Evolutionary conservation across 2,888 invertebrate species (phyloP), one percentile per base, ranked within the genome.

Genomic region (Thereva nobilitata): DNA sequence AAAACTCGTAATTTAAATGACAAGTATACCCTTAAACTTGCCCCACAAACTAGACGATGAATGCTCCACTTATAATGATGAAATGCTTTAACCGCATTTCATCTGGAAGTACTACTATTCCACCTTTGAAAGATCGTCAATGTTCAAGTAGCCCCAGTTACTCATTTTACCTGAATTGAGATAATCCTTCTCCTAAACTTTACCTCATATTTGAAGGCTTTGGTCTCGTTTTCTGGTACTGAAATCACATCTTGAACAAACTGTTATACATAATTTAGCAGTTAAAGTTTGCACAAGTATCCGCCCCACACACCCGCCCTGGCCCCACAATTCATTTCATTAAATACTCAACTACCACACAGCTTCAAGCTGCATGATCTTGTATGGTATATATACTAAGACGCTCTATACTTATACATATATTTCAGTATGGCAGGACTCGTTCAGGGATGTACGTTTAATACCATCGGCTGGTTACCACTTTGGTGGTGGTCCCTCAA

Each of bases 251-350:
- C 59, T 45, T 49, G 38, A 47, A 37, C 59, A 59, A 40, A 8
- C 59, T 59, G 35, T 7, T 47, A 12, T 59, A 59, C 45, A 59
- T 59, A 59, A 47, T 59, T 59, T 40, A 59, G 10, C 12, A 59
- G 47, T 59, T 47, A 45, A 59, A 59, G 49, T 59, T 59, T 47
- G 49, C 59, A 59, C 49, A n/a, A 47, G 38, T 38, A 45, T 56
- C 34, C 35, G 40, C 47, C 47, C 37, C 38, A 59, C 10, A 37
- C 38, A 37, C n/a, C 6, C 57, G 42, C 42, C 44, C 44, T n/a
- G 12, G 44, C 9, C 10, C 44, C 56, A 34, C 56, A 56, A 56
- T 56, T 56, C 56, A 56, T 56, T 56, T 44, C 34, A 35, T 23
- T 56, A 44, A 56, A 56, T 56, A 44, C 44, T 37, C 35, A 56